Percentiles rank a stretch among this genome's conserved stretches.
These are phyloP conservation scores for Oreohelix idahoensis DNA, from an alignment of 1,140 invertebrate species.

Conservation along the genomic window DNA sequence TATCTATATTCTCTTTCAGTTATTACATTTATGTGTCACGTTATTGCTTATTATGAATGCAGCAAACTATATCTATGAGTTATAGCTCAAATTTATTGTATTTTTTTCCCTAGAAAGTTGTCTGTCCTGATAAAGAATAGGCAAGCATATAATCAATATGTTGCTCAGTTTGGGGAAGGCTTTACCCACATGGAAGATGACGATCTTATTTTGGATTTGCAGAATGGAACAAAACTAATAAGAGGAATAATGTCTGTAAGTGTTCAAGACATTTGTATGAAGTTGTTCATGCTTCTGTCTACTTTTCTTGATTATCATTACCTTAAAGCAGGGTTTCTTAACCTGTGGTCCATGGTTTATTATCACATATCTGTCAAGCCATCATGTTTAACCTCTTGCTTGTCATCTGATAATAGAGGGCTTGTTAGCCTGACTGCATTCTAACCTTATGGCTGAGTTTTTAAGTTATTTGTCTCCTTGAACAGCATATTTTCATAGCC, in stretches of 20 bases:
- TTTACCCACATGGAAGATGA: conserved; percentile 4
- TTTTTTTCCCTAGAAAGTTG: conserved; percentile 1
- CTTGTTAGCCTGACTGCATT: too few species aligned
- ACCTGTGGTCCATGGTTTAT: too few species aligned
- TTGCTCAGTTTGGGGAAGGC: neutral
- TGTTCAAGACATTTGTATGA: neutral
- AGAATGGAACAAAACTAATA: conserved; percentile 4
- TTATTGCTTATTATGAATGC: neutral
- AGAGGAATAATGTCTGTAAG: conserved; percentile 25
- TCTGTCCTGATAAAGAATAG: conserved; percentile 14
- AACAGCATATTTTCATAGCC: too few species aligned
- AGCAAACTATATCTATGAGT: neutral
- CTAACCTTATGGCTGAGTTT: too few species aligned
- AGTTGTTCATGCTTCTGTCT: neutral
- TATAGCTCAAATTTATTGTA: neutral
- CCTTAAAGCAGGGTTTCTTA: too few species aligned
- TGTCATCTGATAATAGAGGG: too few species aligned
- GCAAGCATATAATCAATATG: neutral
- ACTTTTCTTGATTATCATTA: too few species aligned
- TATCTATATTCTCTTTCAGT: too few species aligned
- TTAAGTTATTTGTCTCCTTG: too few species aligned
- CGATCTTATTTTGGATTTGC: conserved; percentile 7
- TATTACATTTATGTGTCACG: too few species aligned
- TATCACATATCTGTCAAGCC: too few species aligned
- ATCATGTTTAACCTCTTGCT: too few species aligned